Evolutionary conservation across 2,797 vertebrate genomes (phyloP).

Genomic region (Ibycter americanus): DNA sequence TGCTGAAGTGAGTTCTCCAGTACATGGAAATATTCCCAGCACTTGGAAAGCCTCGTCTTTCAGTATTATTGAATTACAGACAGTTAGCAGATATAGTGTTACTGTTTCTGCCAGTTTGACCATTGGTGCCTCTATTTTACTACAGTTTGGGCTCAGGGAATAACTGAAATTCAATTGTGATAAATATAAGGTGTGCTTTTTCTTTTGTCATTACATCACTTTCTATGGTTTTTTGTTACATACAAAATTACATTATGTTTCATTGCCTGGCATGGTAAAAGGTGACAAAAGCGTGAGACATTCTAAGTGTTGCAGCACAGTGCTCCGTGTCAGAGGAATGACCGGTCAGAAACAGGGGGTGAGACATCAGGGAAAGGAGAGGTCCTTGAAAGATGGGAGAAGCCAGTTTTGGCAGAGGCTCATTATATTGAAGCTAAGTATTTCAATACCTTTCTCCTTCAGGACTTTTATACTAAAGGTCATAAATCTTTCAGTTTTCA

Average conservation of each 20-base stretch:
- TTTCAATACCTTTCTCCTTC: conserved; percentile 1
- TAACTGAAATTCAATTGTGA: neutral
- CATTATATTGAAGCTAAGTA: neutral
- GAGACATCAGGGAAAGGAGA: neutral
- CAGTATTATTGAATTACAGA: neutral
- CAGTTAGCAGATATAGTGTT: neutral
- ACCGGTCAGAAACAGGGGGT: neutral
- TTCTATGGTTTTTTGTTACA: neutral
- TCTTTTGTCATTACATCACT: neutral
- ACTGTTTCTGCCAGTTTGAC: neutral
- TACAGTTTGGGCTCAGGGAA: neutral
- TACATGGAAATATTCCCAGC: neutral
- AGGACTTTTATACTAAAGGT: neutral
- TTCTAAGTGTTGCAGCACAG: neutral
- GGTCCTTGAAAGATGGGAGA: neutral
- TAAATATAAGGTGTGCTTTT: neutral
- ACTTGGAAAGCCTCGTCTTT: neutral
- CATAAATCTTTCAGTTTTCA: neutral
- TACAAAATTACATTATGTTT: neutral
- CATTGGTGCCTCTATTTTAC: neutral
- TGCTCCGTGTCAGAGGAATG: neutral
- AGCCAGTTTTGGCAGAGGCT: neutral
- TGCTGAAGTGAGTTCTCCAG: neutral
- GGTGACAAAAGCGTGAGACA: neutral
- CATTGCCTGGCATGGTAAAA: neutral